Evolutionary conservation across 1,140 invertebrate species (phyloP).

Genomic region (Atta colombica): DNA sequence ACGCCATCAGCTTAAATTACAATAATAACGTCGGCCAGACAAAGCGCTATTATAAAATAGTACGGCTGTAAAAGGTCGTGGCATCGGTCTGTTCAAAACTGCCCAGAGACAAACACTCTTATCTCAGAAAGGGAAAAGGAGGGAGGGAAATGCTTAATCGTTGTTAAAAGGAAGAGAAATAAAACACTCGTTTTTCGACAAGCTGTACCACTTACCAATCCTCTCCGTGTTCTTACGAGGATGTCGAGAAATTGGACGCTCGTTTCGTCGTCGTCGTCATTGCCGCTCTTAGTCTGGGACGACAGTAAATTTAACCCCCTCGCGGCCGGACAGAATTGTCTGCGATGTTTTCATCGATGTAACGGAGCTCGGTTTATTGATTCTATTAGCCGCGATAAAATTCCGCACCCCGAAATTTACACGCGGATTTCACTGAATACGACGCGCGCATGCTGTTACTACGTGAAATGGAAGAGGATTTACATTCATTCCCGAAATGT

Average conservation of each 20-base stretch:
- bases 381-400: constrained; percentile 63
- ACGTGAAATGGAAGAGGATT: constrained; percentile 31
- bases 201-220: not conserved
- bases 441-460: constrained; percentile 42
- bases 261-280: constrained; percentile 21
- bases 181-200: constrained; percentile 43
- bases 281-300: not conserved
- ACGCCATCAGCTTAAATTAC: constrained; percentile 80
- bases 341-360: constrained; percentile 34
- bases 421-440: constrained; percentile 27
- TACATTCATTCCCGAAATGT: constrained; percentile 24
- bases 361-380: constrained; percentile 54
- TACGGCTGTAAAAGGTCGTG: constrained; percentile 66
- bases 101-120: constrained; percentile 53
- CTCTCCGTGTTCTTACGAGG: not conserved
- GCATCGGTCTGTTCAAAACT: constrained; percentile 28
- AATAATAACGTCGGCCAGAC: constrained; percentile 78
- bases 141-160: constrained; percentile 42
- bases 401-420: constrained; percentile 40
- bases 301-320: constrained; percentile 32
- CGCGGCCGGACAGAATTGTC: constrained; percentile 25
- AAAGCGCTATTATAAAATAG: constrained; percentile 76
- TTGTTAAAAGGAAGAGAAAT: constrained; percentile 42
- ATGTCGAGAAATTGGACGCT: constrained; percentile 26
- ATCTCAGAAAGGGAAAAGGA: not conserved